Conservation (phyloP, 2,797 vertebrate species). For the Masticophis lateralis region DNA sequence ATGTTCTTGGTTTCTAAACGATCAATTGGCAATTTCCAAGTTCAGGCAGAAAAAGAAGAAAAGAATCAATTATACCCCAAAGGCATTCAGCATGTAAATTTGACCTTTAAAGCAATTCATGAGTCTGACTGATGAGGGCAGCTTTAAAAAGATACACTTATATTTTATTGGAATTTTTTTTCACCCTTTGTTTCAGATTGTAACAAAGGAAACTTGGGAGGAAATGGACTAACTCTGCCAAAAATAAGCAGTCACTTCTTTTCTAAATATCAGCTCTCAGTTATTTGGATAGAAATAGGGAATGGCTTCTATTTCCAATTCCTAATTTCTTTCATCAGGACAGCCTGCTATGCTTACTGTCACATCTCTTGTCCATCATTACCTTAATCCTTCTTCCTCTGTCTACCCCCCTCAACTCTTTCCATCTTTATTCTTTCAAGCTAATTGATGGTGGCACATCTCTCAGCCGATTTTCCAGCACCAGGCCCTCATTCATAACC, state of each 20-base stretch:
- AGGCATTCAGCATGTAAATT: neutral
- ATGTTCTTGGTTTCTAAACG: neutral
- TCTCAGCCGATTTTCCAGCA: neutral
- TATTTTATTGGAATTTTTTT: neutral
- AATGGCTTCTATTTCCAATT: neutral
- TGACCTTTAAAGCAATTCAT: neutral
- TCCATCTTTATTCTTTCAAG: neutral
- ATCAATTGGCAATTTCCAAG: neutral
- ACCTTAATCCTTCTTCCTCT: neutral
- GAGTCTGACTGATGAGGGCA: neutral
- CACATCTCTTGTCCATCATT: neutral
- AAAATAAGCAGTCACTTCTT: neutral
- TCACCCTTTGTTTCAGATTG: neutral
- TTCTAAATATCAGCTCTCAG: neutral
- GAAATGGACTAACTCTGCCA: neutral
- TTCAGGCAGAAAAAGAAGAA: neutral
- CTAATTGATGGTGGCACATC: neutral
- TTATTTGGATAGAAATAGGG: neutral
- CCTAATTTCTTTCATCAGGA: neutral
- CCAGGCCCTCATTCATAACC: neutral
- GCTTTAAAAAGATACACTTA: neutral
- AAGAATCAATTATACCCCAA: neutral
- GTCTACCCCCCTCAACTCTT: neutral
- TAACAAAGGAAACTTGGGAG: neutral
- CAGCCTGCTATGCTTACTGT: neutral